Conservation (phyloP, 2,888 invertebrate species). For the Blastobasis adustella region DNA sequence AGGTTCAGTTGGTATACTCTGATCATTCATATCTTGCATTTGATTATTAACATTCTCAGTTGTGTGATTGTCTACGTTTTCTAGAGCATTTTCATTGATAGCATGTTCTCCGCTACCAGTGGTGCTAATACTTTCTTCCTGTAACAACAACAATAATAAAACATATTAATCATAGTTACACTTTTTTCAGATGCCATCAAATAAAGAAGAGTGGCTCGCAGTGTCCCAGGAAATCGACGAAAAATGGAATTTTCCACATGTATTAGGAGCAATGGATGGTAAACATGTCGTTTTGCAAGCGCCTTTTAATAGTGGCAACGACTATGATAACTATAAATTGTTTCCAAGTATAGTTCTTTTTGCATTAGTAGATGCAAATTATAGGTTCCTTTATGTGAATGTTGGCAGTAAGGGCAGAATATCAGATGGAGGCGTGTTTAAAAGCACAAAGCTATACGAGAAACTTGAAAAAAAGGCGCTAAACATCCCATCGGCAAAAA, state of each 20-base stretch:
- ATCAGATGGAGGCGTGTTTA: conserved; percentile 20
- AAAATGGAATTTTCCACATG: conserved; percentile 31
- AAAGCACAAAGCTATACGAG: conserved; percentile 16
- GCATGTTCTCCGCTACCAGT: conserved; percentile 7
- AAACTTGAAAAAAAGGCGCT: conserved; percentile 16
- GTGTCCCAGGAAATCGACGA: conserved; percentile 16
- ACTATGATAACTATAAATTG: conserved; percentile 30
- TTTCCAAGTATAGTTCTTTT: conserved; percentile 33
- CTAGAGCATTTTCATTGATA: conserved; percentile 10
- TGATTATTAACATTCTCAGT: conserved; percentile 14
- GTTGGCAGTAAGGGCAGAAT: conserved; percentile 21
- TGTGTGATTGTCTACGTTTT: conserved; percentile 15
- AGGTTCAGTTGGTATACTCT: not conserved
- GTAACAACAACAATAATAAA: conserved; percentile 7
- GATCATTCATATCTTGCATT: conserved; percentile 9
- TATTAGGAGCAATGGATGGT: conserved; percentile 30
- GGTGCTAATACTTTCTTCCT: conserved; percentile 14
- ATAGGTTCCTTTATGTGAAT: conserved; percentile 29
- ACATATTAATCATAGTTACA: not conserved
- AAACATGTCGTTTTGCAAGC: conserved; percentile 26
- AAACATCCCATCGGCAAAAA: conserved; percentile 3
- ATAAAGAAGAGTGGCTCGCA: conserved; percentile 15
- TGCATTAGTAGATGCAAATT: conserved; percentile 36
- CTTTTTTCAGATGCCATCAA: conserved; percentile 16
- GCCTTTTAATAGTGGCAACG: conserved; percentile 21